These are phyloP conservation scores for Anguilla marmorata DNA, from an alignment of 2,797 vertebrate genomes.

Conservation along the genomic window DNA sequence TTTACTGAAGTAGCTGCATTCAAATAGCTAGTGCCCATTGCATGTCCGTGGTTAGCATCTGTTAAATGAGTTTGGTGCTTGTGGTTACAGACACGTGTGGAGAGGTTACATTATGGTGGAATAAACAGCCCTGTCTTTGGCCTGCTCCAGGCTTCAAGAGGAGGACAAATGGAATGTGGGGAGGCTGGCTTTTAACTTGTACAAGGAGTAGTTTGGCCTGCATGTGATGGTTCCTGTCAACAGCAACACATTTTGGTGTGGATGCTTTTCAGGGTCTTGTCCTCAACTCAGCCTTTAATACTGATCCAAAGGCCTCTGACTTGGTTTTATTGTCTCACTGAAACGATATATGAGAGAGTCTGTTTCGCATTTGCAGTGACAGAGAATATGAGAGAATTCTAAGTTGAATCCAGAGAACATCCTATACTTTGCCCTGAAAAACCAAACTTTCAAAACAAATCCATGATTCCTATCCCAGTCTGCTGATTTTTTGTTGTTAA, in stretches of 20 bases:
- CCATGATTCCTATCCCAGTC: too few relatives aligned
- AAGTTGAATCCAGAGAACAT: neutral
- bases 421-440: neutral
- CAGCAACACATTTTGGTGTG: neutral
- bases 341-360: neutral
- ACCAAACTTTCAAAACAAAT: neutral
- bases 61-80: slow-evolving; percentile 12
- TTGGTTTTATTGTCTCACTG: neutral
- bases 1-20: neutral
- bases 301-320: neutral
- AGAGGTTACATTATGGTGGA: slow-evolving; percentile 23
- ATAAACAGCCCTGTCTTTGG: neutral
- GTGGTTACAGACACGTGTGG: neutral
- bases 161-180: neutral
- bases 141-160: neutral
- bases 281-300: neutral
- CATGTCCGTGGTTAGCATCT: slow-evolving; percentile 18
- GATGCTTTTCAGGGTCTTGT: neutral
- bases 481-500: too few relatives aligned
- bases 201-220: neutral
- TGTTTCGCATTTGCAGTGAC: neutral
- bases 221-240: neutral
- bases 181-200: neutral
- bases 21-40: neutral
- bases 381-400: neutral